A percentile compares a stretch with the other conserved stretches of the same genome.
Evolutionary conservation across 2,888 invertebrate genomes (phyloP).

Genomic region (Lingula anatina): DNA sequence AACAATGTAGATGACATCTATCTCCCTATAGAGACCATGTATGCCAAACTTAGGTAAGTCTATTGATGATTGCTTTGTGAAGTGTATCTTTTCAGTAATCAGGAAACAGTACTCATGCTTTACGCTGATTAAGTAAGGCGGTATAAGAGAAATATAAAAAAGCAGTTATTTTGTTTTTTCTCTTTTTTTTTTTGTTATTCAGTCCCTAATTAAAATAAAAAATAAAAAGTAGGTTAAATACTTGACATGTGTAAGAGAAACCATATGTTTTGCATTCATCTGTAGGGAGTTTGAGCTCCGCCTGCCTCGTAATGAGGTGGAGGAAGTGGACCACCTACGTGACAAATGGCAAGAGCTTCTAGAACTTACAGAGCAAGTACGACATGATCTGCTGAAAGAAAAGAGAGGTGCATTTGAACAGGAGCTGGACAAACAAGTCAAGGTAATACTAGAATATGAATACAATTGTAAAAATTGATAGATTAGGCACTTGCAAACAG

Average conservation of each 20-base stretch:
- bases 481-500: too few relatives aligned
- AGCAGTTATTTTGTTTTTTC: too few relatives aligned
- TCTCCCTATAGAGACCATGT: slow-evolving; percentile 51
- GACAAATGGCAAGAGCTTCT: slow-evolving; percentile 47
- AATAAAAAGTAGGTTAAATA: too few relatives aligned
- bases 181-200: too few relatives aligned
- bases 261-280: neutral
- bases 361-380: slow-evolving; percentile 44
- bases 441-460: slow-evolving; percentile 42
- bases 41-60: slow-evolving; percentile 39
- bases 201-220: too few relatives aligned
- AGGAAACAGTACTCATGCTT: too few relatives aligned
- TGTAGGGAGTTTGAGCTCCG: slow-evolving; percentile 46
- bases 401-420: slow-evolving; percentile 49
- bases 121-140: too few relatives aligned
- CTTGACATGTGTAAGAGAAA: too few relatives aligned
- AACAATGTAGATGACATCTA: slow-evolving; percentile 52
- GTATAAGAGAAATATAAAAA: too few relatives aligned
- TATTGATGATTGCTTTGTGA: neutral
- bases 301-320: slow-evolving; percentile 44
- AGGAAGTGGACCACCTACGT: slow-evolving; percentile 44
- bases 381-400: slow-evolving; percentile 46
- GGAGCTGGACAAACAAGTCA: slow-evolving; percentile 52
- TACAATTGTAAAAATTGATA: too few relatives aligned
- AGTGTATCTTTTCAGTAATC: neutral